These are phyloP conservation scores for Oncorhynchus tshawytscha DNA, from an alignment of 2,113 vertebrate genomes.

Conservation along the genomic window DNA sequence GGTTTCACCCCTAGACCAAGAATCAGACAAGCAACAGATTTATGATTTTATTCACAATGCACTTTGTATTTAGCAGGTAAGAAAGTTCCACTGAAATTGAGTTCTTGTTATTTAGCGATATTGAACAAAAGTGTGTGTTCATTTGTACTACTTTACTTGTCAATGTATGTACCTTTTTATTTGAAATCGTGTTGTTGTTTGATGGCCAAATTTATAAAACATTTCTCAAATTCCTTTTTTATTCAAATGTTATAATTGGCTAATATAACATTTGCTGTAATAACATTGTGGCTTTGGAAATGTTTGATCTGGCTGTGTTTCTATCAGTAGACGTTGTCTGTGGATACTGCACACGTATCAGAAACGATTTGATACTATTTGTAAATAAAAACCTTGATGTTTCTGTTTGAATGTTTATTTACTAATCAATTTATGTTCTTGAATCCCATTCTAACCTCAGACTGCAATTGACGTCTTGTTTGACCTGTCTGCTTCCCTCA, in stretches of 20 bases:
- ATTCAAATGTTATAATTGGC: neutral
- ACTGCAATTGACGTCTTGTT: no score
- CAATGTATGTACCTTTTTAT: no score
- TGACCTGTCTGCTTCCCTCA: no score
- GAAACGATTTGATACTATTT: constrained; percentile 4
- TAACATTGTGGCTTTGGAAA: constrained; percentile 28
- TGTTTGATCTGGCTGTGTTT: constrained; percentile 24
- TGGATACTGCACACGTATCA: constrained; percentile 6
- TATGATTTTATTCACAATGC: no score
- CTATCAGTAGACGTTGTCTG: constrained; percentile 1
- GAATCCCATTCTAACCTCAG: no score
- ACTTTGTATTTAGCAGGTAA: no score
- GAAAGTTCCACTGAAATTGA: no score
- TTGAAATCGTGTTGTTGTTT: neutral
- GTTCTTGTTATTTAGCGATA: neutral
- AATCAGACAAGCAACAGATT: neutral
- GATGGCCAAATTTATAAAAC: neutral
- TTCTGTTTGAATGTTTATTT: no score
- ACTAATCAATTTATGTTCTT: no score
- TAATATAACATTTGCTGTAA: neutral
- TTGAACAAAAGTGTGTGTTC: no score
- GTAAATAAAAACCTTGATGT: constrained; percentile 43
- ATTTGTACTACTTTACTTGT: no score
- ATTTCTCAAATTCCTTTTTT: neutral
- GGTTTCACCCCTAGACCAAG: neutral